Conservation (phyloP, 2,113 vertebrate genomes). For the Garra rufa region DNA sequence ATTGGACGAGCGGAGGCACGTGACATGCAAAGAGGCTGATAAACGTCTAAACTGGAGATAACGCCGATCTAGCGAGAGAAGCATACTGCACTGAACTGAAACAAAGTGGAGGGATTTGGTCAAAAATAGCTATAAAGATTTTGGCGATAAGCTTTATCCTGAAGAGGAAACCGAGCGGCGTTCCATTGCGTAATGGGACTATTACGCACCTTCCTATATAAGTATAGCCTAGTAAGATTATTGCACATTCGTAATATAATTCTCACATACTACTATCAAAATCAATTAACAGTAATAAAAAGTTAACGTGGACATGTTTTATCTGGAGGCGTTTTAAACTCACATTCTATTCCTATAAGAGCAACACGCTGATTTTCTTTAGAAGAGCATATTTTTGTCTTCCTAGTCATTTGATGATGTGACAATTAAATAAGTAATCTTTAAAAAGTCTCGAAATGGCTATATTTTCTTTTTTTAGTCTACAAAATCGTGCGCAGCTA, state of each 20-base stretch:
- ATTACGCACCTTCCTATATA: background rate
- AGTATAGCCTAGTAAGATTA: background rate
- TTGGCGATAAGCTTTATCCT: constrained; percentile 19
- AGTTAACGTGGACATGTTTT: background rate
- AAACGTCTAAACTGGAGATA: constrained; percentile 82
- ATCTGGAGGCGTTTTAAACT: background rate
- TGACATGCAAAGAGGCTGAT: constrained; percentile 95
- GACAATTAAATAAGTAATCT: background rate
- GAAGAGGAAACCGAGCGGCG: background rate
- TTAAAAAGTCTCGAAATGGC: background rate
- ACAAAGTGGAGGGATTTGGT: constrained; percentile 45
- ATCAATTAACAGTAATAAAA: background rate
- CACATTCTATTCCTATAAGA: background rate
- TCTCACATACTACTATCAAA: background rate
- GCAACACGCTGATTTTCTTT: background rate
- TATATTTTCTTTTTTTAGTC: background rate
- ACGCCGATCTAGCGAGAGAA: constrained; percentile 63
- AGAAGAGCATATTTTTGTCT: background rate
- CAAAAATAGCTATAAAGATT: constrained; percentile 21
- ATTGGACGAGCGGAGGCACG: constrained; percentile 87
- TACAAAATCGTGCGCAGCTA: background rate
- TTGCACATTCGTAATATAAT: background rate
- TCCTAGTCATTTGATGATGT: background rate
- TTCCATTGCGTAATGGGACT: background rate
- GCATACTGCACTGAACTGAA: background rate